A percentile compares a stretch with the other conserved stretches of the same genome.
phyloP scores from a whole-genome alignment of 2,113 vertebrate genomes.

The Tragelaphus imberbis region DNA sequence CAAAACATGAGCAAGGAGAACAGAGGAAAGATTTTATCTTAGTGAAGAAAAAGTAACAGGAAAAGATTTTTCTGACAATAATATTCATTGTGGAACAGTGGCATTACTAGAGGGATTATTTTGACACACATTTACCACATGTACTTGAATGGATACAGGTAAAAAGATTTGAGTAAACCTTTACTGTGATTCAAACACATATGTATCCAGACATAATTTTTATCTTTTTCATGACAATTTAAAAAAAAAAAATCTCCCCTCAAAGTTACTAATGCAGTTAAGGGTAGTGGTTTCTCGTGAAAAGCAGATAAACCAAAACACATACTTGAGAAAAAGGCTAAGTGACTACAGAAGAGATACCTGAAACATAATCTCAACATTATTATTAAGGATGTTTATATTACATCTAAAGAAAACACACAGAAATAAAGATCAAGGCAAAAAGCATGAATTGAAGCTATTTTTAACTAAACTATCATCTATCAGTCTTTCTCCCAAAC shows the following conservation, averaged over 20 bases:
- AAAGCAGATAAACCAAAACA: conserved; percentile 43
- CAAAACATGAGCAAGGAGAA: not conserved
- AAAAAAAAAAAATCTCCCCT: conserved; percentile 14
- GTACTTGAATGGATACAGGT: not conserved
- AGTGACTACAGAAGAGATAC: not conserved
- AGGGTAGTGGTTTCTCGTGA: not conserved
- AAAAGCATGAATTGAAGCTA: conserved; percentile 46
- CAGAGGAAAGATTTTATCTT: not conserved
- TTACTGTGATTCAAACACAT: conserved; percentile 12
- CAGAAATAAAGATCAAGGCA: conserved; percentile 42
- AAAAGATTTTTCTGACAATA: conserved; percentile 6
- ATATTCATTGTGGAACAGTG: not conserved
- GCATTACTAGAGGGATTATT: conserved; percentile 3
- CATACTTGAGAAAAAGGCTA: conserved; percentile 10
- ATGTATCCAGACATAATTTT: not conserved
- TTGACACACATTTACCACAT: conserved; percentile 27
- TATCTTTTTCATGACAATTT: conserved; percentile 27
- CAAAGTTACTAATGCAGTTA: conserved; percentile 1
- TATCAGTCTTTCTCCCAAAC: conserved; percentile 47
- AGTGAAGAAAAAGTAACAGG: not conserved
- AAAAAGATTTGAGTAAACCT: conserved; percentile 17
- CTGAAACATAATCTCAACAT: conserved; percentile 19
- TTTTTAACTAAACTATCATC: conserved; percentile 38
- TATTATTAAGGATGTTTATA: conserved; percentile 30
- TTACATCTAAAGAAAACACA: conserved; percentile 23